phyloP scores from a whole-genome alignment of 2,797 vertebrate genomes.

The Graptemys geographica region DNA sequence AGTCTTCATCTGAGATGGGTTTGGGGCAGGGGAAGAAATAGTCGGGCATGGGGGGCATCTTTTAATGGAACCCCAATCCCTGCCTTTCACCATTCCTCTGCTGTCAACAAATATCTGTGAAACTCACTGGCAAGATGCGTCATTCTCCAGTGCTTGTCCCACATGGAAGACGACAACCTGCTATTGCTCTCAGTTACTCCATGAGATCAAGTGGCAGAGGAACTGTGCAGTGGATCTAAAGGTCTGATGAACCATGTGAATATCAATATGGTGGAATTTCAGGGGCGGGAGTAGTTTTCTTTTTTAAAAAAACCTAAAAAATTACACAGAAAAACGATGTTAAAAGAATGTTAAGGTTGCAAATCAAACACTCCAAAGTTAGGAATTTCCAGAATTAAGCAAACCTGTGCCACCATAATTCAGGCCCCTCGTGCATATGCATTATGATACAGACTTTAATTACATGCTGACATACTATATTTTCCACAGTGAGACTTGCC shows the following conservation, averaged over 20 bases:
- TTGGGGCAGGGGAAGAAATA: neutral
- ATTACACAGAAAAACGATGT: neutral
- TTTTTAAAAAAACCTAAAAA: slow-evolving; percentile 26
- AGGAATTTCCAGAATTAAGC: neutral
- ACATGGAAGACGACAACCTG: neutral
- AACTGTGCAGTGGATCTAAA: neutral
- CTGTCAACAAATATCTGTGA: neutral
- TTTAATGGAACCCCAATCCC: neutral
- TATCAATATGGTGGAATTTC: slow-evolving; percentile 31
- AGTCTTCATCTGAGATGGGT: slow-evolving; percentile 14
- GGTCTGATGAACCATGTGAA: neutral
- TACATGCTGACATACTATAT: no score
- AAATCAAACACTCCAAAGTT: neutral
- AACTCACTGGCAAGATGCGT: slow-evolving; percentile 2
- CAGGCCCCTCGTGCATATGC: no score
- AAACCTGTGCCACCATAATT: no score
- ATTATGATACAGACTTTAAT: no score
- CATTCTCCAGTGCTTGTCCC: slow-evolving; percentile 23
- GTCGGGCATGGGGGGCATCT: neutral
- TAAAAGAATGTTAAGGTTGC: fast-evolving
- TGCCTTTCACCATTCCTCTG: neutral
- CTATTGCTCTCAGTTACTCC: neutral
- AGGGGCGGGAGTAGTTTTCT: slow-evolving; percentile 31
- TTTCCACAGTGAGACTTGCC: fast-evolving
- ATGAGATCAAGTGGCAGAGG: slow-evolving; percentile 29